Evolutionary conservation across 2,888 invertebrate genomes (phyloP), one percentile per base, ranked within the genome.

Genomic region (Synanthedon tipuliformis): DNA sequence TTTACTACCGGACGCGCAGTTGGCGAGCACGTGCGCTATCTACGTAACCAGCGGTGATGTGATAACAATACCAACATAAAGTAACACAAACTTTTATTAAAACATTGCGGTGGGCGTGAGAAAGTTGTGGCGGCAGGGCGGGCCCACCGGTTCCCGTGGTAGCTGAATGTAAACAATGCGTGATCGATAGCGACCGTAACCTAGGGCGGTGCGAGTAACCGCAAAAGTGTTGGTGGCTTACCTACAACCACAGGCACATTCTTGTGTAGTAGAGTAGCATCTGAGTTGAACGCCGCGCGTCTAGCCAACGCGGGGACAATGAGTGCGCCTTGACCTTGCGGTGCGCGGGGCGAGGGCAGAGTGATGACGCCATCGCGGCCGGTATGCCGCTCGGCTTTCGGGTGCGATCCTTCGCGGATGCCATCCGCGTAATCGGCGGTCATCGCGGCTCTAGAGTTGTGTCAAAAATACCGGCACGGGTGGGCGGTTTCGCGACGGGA

Each of bases 351-450:
- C 78, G 73, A 75, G 78, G 69, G 77, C 74, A 69, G 76, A 65
- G 71, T 74, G 83, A 79, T 86, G 86, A 85, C 85, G 87, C 77
- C 84, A 82, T 75, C 82, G 79, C 81, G 83, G 78, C 72, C 83
- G 78, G 73, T 69, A 72, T 76, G 78, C 79, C 72, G 71, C 73
- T 80, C 73, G 83, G 85, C 87, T 87, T 86, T 87, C 86, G 87
- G 86, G 83, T 82, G 83, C 83, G 84, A 87, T 85, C 85, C 86
- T 83, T 79, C 79, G 82, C 73, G 80, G 78, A 78, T 80, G 79
- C 75, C 77, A 85, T 87, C 82, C 86, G 86, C 83, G 84, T 86
- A 81, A 82, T 81, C 81, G 80, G 83, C 71, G 83, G 81, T 81
- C 79, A 82, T 77, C 72, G 80, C 69, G 73, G 76, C 73, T 78